These are phyloP conservation scores for Crotalus helleri DNA, from an alignment of 2,113 vertebrate species.

Conservation along the genomic window DNA sequence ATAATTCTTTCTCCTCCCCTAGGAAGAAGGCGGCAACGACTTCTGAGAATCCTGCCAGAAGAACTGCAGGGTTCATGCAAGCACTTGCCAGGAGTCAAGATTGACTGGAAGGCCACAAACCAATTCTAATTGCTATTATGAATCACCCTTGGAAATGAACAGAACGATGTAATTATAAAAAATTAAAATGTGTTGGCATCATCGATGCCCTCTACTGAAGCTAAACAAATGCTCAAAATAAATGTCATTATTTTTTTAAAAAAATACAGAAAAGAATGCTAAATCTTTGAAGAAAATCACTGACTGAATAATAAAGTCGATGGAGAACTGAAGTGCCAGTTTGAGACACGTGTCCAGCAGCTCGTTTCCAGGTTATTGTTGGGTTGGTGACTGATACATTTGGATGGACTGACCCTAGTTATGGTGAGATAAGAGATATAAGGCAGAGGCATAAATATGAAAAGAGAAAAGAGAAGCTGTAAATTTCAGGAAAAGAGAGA, in stretches of 20 bases:
- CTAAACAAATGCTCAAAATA: not conserved
- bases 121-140: not conserved
- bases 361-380: not conserved
- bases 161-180: not conserved
- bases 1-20: not conserved
- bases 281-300: not conserved
- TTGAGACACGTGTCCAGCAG: not conserved
- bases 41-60: not conserved
- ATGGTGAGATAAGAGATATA: not conserved
- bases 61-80: not conserved
- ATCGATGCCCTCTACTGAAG: not conserved
- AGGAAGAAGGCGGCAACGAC: not conserved
- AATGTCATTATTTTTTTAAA: not conserved
- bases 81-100: not conserved
- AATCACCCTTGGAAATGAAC: not conserved
- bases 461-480: not conserved
- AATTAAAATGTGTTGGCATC: not conserved
- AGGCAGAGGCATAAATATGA: not conserved
- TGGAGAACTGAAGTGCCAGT: not conserved
- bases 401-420: not conserved
- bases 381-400: not conserved
- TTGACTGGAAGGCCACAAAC: not conserved
- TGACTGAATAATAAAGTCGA: not conserved
- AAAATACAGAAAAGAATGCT: not conserved
- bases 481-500: too few relatives aligned